phyloP scores from a whole-genome alignment of 2,888 invertebrate species.

The Andrena minutula region DNA sequence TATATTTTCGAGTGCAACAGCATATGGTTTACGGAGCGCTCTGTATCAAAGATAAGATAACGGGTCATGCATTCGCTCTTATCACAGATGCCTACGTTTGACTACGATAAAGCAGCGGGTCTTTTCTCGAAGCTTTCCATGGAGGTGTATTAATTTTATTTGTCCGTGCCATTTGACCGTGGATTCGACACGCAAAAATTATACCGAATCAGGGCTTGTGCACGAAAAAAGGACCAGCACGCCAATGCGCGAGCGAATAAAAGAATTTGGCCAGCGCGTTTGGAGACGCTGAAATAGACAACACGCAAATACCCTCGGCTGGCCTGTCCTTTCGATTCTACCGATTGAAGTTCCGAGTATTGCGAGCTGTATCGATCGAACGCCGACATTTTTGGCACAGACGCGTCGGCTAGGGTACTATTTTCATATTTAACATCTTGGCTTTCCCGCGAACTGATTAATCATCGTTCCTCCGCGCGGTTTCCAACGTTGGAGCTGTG shows the following conservation, averaged over 20 bases:
- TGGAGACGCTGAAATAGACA: conserved; percentile 48
- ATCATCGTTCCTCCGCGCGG: conserved; percentile 16
- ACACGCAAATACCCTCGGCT: conserved; percentile 40
- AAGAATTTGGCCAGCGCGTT: conserved; percentile 36
- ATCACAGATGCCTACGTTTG: conserved; percentile 68
- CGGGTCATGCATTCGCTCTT: conserved; percentile 75
- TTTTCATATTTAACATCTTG: conserved; percentile 55
- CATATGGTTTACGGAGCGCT: conserved; percentile 72
- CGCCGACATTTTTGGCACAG: conserved; percentile 40
- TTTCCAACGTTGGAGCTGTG: background rate
- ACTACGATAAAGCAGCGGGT: conserved; percentile 56
- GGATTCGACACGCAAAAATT: background rate
- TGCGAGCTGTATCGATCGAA: conserved; percentile 44
- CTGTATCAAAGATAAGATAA: conserved; percentile 79
- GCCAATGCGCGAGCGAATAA: conserved; percentile 3
- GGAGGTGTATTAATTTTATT: conserved; percentile 40
- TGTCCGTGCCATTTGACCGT: background rate
- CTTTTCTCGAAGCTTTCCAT: conserved; percentile 40
- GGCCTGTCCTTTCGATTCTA: conserved; percentile 24
- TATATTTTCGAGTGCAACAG: conserved; percentile 76
- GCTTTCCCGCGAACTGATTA: conserved; percentile 30
- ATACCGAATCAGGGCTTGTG: background rate
- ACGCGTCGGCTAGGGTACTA: conserved; percentile 5
- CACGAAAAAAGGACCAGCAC: background rate
- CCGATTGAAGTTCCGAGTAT: conserved; percentile 44